These are phyloP conservation scores for Bergia puertoricense DNA, from an alignment of 92 coral and sea anemone genomes.

Conservation along the genomic window DNA sequence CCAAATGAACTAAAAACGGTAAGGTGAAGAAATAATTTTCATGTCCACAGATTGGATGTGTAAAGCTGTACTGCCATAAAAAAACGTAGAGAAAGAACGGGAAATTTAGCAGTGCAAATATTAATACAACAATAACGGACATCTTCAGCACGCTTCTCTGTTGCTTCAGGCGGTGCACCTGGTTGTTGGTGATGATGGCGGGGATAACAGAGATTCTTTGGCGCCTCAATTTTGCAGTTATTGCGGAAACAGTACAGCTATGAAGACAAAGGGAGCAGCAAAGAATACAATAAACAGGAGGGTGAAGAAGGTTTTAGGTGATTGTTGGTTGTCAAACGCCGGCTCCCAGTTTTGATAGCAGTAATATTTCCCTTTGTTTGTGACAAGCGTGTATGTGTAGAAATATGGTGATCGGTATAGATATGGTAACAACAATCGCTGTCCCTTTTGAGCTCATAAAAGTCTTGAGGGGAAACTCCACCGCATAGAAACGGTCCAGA, in stretches of 20 bases:
- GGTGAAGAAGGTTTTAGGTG: conserved; percentile 28
- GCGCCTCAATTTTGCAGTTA: conserved; percentile 48
- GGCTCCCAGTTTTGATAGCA: conserved; percentile 49
- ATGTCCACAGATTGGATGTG: conserved; percentile 33
- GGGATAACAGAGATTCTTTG: conserved; percentile 46
- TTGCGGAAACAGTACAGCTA: conserved; percentile 36
- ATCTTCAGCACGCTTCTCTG: conserved; percentile 42
- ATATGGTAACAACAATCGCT: conserved; percentile 19
- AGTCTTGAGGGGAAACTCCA: conserved; percentile 9
- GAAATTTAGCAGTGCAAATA: conserved; percentile 40
- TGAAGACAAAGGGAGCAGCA: conserved; percentile 45
- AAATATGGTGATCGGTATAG: conserved; percentile 40
- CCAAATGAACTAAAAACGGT: conserved; percentile 46
- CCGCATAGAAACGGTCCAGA: not conserved
- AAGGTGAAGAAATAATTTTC: conserved; percentile 23
- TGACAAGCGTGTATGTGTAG: conserved; percentile 12
- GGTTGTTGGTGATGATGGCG: not conserved
- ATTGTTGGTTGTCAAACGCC: conserved; percentile 22
- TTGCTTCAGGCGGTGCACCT: conserved; percentile 26
- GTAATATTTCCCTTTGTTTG: not conserved
- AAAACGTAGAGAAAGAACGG: conserved; percentile 45
- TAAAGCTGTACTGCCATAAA: conserved; percentile 46
- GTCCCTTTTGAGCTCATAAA: not conserved
- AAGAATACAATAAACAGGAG: conserved; percentile 43
- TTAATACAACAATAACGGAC: conserved; percentile 43